A percentile compares a stretch with the other conserved stretches of the same genome.
phyloP scores from a whole-genome alignment of 2,797 vertebrate genomes.

The Microctenopoma steveboyesi region DNA sequence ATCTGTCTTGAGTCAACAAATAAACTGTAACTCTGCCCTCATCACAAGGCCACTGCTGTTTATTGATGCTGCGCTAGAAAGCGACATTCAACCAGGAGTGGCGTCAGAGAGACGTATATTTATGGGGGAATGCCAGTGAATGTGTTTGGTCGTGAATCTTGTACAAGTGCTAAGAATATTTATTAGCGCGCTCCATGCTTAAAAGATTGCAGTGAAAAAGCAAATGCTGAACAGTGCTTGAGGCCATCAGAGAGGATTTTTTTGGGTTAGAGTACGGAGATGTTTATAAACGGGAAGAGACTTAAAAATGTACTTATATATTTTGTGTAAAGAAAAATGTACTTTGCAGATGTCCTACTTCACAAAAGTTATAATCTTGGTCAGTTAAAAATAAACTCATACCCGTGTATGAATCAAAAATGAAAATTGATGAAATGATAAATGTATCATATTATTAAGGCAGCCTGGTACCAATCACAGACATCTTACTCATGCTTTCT shows the following conservation, averaged over 20 bases:
- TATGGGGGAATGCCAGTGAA: constrained; percentile 8
- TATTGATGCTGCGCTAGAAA: constrained; percentile 24
- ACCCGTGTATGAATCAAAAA: no score
- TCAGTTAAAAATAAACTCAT: no score
- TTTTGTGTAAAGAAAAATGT: constrained; percentile 51
- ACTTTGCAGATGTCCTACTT: background rate
- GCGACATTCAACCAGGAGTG: constrained; percentile 17
- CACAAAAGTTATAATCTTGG: no score
- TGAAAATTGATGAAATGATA: no score
- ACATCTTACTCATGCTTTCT: no score
- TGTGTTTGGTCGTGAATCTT: constrained; percentile 17
- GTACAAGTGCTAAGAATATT: constrained; percentile 35
- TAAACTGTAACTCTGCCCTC: constrained; percentile 55
- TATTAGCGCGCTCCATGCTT: constrained; percentile 42
- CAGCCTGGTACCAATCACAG: no score
- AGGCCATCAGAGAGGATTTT: constrained; percentile 32
- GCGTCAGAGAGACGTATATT: constrained; percentile 39
- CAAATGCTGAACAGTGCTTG: constrained; percentile 23
- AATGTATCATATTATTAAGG: no score
- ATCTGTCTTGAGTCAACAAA: constrained; percentile 56
- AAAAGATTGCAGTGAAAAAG: constrained; percentile 41
- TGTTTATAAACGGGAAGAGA: constrained; percentile 19
- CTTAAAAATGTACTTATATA: constrained; percentile 8
- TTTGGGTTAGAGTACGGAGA: constrained; percentile 35
- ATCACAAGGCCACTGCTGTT: constrained; percentile 50